Conservation (phyloP, 2,797 vertebrate species). For the Hoplostethus atlanticus region DNA sequence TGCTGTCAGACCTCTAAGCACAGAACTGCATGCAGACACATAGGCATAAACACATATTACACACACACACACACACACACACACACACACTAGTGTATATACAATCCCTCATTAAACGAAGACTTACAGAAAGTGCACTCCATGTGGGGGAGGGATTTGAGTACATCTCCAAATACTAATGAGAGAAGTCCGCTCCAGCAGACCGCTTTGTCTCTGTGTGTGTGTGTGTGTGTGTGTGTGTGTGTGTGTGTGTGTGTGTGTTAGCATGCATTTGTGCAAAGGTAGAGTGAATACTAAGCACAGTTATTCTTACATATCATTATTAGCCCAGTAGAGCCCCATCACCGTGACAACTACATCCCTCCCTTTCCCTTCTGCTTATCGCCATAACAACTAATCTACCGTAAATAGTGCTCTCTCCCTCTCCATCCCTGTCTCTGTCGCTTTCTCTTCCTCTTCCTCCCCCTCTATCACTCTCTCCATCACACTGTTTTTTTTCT, state of each 20-base stretch:
- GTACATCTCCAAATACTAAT: conserved; percentile 74
- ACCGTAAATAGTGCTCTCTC: conserved; percentile 73
- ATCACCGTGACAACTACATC: conserved; percentile 83
- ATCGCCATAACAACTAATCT: conserved; percentile 84
- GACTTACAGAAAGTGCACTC: conserved; percentile 65
- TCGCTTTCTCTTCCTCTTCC: conserved; percentile 3
- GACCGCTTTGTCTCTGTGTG: conserved; percentile 64
- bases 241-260: conserved; percentile 30
- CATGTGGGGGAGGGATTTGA: conserved; percentile 71
- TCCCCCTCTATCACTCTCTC: conserved; percentile 35
- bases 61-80: neutral
- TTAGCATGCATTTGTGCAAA: conserved; percentile 40
- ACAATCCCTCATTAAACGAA: conserved; percentile 71
- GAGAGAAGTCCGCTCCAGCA: conserved; percentile 66
- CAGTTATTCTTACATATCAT: conserved; percentile 80
- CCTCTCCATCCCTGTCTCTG: neutral
- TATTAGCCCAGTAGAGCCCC: conserved; percentile 74
- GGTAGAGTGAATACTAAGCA: conserved; percentile 69
- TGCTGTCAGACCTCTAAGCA: conserved; percentile 56
- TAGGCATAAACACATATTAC: conserved; percentile 26
- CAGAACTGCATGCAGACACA: conserved; percentile 33
- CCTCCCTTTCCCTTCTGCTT: conserved; percentile 72
- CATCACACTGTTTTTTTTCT: conserved; percentile 37
- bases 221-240: conserved; percentile 40
- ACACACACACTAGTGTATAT: conserved; percentile 45